Conservation (phyloP, 2,113 vertebrate species). For the Coryphaenoides rupestris region DNA sequence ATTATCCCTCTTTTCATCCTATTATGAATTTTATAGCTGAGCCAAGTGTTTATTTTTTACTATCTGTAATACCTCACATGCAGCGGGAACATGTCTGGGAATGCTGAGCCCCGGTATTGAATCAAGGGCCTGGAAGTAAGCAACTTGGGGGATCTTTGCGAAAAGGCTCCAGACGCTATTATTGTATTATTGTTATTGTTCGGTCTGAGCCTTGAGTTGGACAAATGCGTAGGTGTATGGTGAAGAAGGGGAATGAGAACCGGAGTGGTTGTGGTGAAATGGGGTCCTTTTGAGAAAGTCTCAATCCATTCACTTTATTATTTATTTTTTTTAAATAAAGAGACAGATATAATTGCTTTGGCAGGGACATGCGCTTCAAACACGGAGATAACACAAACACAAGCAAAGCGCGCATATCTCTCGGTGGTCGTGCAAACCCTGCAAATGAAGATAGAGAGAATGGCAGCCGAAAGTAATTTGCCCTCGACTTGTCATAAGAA, state of each 20-base stretch:
- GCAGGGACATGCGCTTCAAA: too few relatives aligned
- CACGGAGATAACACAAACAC: too few relatives aligned
- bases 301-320: too few relatives aligned
- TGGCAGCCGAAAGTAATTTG: too few relatives aligned
- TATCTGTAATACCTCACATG: conserved; percentile 47
- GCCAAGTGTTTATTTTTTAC: conserved; percentile 60
- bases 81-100: conserved; percentile 42
- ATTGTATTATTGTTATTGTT: conserved; percentile 67
- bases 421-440: too few relatives aligned
- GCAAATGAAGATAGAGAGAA: too few relatives aligned
- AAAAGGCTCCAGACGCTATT: conserved; percentile 52
- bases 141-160: conserved; percentile 59
- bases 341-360: too few relatives aligned
- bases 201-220: conserved; percentile 63
- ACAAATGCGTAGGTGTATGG: conserved; percentile 50
- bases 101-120: conserved; percentile 51
- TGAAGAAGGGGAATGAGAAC: conserved; percentile 36
- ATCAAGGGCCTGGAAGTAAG: conserved; percentile 48
- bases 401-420: too few relatives aligned
- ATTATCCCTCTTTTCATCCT: conserved; percentile 52
- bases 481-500: too few relatives aligned
- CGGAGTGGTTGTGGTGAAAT: conserved; percentile 48
- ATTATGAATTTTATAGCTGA: conserved; percentile 40
- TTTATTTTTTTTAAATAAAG: too few relatives aligned
- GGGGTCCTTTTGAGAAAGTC: conserved; percentile 20